These are phyloP conservation scores for Apeltes quadracus DNA, from an alignment of 2,113 vertebrate genomes.

Conservation along the genomic window DNA sequence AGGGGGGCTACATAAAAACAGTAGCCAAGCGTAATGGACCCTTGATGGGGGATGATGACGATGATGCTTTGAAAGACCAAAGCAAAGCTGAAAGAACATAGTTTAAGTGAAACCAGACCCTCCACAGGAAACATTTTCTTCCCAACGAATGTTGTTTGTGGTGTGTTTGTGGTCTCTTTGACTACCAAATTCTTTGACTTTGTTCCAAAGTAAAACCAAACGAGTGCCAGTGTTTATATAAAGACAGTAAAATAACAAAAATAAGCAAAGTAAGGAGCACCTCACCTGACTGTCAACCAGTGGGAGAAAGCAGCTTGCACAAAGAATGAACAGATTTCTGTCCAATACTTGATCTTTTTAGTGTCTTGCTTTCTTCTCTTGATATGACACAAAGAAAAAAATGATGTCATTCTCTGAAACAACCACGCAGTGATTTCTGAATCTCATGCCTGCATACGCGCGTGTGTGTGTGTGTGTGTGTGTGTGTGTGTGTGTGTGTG, in stretches of 20 bases:
- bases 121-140: neutral
- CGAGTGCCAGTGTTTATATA: neutral
- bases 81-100: neutral
- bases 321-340: neutral
- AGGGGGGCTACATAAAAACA: neutral
- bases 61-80: neutral
- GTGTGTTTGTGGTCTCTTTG: too few relatives aligned
- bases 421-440: neutral
- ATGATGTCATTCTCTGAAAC: neutral
- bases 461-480: neutral
- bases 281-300: neutral
- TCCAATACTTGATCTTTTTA: neutral
- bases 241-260: neutral
- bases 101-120: neutral
- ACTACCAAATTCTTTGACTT: neutral
- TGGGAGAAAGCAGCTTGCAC: neutral
- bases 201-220: neutral
- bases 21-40: neutral
- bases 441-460: neutral
- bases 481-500: constrained; percentile 2
- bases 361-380: neutral
- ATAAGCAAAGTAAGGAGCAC: neutral
- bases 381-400: too few relatives aligned
- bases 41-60: neutral
- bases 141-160: too few relatives aligned